phyloP scores from a whole-genome alignment of 2,888 invertebrate species.

The Lasius platythorax region DNA sequence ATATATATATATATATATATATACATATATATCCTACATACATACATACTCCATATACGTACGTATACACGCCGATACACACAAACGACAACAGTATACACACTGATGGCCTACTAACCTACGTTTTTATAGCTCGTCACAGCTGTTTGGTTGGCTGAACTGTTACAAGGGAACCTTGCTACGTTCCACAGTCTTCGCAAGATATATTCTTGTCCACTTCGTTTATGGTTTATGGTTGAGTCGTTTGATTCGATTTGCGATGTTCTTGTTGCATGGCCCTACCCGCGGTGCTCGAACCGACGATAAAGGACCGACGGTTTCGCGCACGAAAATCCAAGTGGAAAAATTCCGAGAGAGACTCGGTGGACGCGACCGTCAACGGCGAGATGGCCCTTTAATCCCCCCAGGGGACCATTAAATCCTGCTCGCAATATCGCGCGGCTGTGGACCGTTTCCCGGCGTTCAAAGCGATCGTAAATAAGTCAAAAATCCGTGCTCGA shows the following conservation, averaged over 20 bases:
- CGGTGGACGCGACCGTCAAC: constrained; percentile 2
- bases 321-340: neutral
- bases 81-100: constrained; percentile 50
- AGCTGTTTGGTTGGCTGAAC: constrained; percentile 86
- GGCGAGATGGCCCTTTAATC: constrained; percentile 21
- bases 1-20: constrained; percentile 5
- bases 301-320: constrained; percentile 48
- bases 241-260: constrained; percentile 82
- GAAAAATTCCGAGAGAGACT: neutral
- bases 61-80: constrained; percentile 4
- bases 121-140: constrained; percentile 85
- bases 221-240: constrained; percentile 81
- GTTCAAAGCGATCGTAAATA: constrained; percentile 38
- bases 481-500: constrained; percentile 36
- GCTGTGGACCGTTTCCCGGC: constrained; percentile 55
- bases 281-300: constrained; percentile 81
- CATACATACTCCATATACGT: constrained; percentile 7
- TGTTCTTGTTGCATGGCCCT: constrained; percentile 85
- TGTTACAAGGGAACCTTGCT: constrained; percentile 86
- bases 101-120: constrained; percentile 84
- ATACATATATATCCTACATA: neutral
- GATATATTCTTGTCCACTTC: constrained; percentile 79
- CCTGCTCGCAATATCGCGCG: constrained; percentile 50
- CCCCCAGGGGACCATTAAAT: constrained; percentile 50
- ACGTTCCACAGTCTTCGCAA: constrained; percentile 86